Conservation (phyloP, 2,888 invertebrate species). For the Eristalinus aeneus region DNA sequence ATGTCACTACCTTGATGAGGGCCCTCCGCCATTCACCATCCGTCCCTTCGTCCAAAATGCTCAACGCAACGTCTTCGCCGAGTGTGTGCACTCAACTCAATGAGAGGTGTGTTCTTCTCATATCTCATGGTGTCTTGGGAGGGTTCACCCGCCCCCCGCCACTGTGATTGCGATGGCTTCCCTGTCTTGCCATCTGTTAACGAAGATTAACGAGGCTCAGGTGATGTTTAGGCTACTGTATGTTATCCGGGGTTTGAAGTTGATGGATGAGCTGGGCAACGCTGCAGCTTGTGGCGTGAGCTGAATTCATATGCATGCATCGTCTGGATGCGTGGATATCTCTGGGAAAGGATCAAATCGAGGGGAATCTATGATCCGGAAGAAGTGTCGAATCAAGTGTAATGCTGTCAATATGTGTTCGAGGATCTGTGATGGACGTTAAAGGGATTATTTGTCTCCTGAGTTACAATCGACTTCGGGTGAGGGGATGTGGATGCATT, state of each 20-base stretch:
- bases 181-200: conserved; percentile 51
- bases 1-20: conserved; percentile 66
- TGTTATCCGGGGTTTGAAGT: conserved; percentile 48
- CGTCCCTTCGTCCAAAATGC: neutral
- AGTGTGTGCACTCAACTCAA: conserved; percentile 57
- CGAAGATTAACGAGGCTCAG: conserved; percentile 67
- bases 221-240: conserved; percentile 64
- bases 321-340: neutral
- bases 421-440: neutral
- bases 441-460: neutral
- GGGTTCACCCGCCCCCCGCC: neutral
- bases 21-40: neutral
- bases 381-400: conserved; percentile 41
- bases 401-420: conserved; percentile 31
- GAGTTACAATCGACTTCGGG: neutral
- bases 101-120: conserved; percentile 53
- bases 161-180: conserved; percentile 40
- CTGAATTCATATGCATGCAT: neutral
- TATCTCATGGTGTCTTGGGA: conserved; percentile 31
- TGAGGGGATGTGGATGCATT: neutral
- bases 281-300: conserved; percentile 34
- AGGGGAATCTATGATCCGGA: conserved; percentile 18
- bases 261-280: conserved; percentile 53
- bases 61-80: neutral
- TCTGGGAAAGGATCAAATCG: neutral